These are phyloP conservation scores for Odontocolon sp. DNA, from an alignment of 2,888 invertebrate genomes.

Conservation along the genomic window DNA sequence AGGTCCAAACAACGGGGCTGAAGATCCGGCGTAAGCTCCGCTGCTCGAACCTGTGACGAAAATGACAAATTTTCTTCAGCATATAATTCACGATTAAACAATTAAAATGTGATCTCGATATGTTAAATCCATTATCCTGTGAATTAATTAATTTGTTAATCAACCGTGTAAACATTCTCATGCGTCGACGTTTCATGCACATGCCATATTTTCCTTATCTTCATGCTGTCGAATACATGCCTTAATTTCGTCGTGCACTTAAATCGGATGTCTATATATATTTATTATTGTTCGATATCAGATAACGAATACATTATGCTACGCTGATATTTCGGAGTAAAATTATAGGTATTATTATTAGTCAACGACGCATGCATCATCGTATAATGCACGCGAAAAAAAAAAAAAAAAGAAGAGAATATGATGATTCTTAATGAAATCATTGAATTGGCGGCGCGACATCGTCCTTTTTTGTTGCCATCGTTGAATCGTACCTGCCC, in stretches of 20 bases:
- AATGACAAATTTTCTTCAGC: not conserved
- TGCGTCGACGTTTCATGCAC: constrained; percentile 46
- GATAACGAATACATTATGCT: constrained; percentile 8
- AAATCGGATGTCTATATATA: not conserved
- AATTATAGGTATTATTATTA: constrained; percentile 34
- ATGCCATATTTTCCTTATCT: not conserved
- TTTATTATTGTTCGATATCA: constrained; percentile 3
- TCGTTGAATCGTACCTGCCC: constrained; percentile 60
- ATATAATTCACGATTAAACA: not conserved
- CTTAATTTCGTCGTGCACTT: constrained; percentile 15
- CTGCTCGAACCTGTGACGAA: not conserved
- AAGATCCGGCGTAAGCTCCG: constrained; percentile 5
- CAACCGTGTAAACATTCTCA: constrained; percentile 9
- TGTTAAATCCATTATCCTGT: constrained; percentile 24
- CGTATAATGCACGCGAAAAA: constrained; percentile 18
- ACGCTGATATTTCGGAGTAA: not conserved
- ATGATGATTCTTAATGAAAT: constrained; percentile 40
- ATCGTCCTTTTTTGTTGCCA: constrained; percentile 42
- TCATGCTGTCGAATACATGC: constrained; percentile 34
- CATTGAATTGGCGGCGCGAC: constrained; percentile 44
- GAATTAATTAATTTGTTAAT: constrained; percentile 32
- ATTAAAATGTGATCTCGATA: not conserved
- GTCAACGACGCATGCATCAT: constrained; percentile 50
- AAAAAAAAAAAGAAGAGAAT: too few species aligned
- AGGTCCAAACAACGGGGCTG: not conserved